Base-by-base conservation (phyloP, 2,797 vertebrate genomes). In the Catamblyrhynchus diadema region DNA sequence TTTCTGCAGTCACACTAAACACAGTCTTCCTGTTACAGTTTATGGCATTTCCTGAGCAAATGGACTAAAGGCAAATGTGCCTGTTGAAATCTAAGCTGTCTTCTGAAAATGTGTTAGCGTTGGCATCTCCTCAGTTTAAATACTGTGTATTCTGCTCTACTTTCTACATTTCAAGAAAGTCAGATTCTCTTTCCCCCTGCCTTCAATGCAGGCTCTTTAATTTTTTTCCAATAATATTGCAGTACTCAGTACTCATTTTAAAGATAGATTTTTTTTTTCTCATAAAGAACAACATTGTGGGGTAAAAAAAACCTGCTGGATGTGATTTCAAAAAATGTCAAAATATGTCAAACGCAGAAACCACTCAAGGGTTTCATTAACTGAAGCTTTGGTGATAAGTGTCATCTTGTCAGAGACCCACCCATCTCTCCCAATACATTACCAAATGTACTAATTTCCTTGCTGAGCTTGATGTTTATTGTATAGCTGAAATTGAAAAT, bases 401-500 rank as follows among this genome's bases (percentile, higher is more conserved):
- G 99, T 99, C 99, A 99, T 99, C 98, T 98, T 98, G 98, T 99
- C 98, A 98, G 97, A 98, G 98, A 98, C 98, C 98, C 98, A 98
- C 99, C 99, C 99, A 99, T 99, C 99, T 99, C 98, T 98, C 98
- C 98, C 98, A 98, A 99, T 99, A 99, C 99, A 99, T 99, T 99
- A 99, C 99, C 98, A 99, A 99, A 99, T 99, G 99, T 99, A 99
- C 99, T 99, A 99, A 99, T 99, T 99, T 99, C 99, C 98, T 99
- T 98, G 98, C 98, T 98, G 98, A 98, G 98, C 98, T 99, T 99
- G 99, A 99, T 99, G 99, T 99, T 99, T 99, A 99, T 99, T 99
- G 99, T 99, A 99, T 98, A 98, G 98, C 99, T 99, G 99, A 99
- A 99, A 99, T 99, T 99, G 99, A 99, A 99, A 99, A 99, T 99